phyloP scores from a whole-genome alignment of 2,888 invertebrate genomes.

The Lasioglossum malachurum region DNA sequence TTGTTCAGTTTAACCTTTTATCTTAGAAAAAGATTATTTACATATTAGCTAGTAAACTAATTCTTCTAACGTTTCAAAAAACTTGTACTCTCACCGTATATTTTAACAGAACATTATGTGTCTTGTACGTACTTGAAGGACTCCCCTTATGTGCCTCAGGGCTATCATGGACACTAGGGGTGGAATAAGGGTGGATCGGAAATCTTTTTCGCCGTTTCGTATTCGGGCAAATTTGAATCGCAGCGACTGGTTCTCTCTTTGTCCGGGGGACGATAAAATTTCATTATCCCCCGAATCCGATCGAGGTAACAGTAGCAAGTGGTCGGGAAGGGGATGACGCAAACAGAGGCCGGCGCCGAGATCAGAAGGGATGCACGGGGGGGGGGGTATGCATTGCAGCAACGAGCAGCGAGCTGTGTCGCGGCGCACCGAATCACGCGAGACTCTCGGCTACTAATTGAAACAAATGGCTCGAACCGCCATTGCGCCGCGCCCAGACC shows the following conservation, averaged over 20 bases:
- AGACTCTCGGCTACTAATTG: slow-evolving; percentile 62
- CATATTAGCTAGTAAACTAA: no score
- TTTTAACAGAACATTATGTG: background rate
- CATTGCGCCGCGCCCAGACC: background rate
- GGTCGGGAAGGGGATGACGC: background rate
- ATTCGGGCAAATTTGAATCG: background rate
- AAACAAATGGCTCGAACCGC: slow-evolving; percentile 63
- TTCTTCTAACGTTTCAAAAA: no score
- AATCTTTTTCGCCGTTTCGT: background rate
- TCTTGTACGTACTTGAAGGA: background rate
- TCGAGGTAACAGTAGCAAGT: background rate
- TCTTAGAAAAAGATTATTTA: no score
- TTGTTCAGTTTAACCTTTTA: no score
- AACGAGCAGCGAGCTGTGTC: slow-evolving; percentile 53
- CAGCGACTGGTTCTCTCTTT: background rate
- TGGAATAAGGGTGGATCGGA: background rate
- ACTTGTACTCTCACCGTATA: no score
- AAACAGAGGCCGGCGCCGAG: background rate
- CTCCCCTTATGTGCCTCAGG: background rate
- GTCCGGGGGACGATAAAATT: background rate
- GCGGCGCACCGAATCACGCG: slow-evolving; percentile 59
- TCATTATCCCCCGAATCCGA: slow-evolving; percentile 6
- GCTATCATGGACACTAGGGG: background rate
- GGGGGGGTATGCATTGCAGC: background rate
- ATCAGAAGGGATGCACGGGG: background rate